Conservation (phyloP, 2,797 vertebrate genomes). For the Tenualosa ilisha region DNA sequence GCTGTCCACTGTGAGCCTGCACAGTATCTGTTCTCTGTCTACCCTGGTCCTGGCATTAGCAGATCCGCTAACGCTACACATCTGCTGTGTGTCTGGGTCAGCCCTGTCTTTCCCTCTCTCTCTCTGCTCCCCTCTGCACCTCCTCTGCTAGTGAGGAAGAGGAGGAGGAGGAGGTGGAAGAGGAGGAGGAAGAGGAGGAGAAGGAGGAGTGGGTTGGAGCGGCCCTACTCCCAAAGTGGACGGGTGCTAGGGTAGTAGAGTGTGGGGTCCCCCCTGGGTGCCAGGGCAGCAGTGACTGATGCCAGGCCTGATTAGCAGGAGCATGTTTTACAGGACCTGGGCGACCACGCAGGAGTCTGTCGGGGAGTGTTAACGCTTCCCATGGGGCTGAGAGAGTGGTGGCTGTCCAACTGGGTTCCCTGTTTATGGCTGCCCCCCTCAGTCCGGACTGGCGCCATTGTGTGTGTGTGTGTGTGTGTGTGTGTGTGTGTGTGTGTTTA, state of each 20-base stretch:
- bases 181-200: not conserved
- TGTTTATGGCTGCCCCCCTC: slow-evolving; percentile 74
- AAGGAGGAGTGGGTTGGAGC: not conserved
- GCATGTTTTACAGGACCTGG: not conserved
- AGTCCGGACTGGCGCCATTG: slow-evolving; percentile 77
- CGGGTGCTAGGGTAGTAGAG: not conserved
- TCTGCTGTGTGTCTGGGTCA: not conserved
- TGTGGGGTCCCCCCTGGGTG: no score
- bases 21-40: no score
- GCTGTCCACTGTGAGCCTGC: not conserved
- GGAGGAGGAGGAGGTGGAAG: not conserved
- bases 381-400: slow-evolving; percentile 64
- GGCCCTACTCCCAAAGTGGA: not conserved
- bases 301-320: not conserved
- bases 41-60: not conserved
- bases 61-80: not conserved
- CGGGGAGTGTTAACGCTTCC: slow-evolving; percentile 50
- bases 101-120: not conserved
- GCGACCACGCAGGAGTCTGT: not conserved
- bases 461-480: slow-evolving; percentile 33
- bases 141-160: not conserved
- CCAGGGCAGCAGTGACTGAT: not conserved
- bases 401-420: slow-evolving; percentile 63
- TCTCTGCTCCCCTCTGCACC: not conserved
- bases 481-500: slow-evolving; percentile 44